Conservation (phyloP, 2,797 vertebrate species). For the Champsocephalus gunnari region DNA sequence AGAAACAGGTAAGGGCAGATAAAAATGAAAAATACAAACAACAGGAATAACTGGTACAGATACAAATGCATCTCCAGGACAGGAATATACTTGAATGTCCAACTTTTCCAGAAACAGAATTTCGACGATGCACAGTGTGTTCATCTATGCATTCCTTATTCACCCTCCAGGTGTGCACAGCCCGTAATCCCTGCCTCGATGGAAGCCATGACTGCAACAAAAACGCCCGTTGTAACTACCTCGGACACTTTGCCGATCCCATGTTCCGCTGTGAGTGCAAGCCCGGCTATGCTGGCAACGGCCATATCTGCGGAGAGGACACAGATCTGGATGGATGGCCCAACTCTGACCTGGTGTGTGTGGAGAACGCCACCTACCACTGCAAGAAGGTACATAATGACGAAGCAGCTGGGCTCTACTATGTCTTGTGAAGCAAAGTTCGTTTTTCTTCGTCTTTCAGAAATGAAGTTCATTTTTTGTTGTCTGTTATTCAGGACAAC, state of each 20-base stretch:
- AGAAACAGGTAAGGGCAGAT: conserved; percentile 90
- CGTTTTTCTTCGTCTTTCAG: neutral
- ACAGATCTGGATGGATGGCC: conserved; percentile 98
- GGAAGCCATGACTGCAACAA: conserved; percentile 97
- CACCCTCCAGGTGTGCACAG: conserved; percentile 90
- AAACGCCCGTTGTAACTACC: conserved; percentile 97
- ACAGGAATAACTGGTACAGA: neutral
- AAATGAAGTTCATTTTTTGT: neutral
- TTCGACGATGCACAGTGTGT: conserved; percentile 8
- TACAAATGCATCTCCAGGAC: neutral
- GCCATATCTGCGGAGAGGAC: conserved; percentile 98
- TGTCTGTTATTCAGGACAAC: conserved; percentile 88
- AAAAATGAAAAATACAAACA: neutral
- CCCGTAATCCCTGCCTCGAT: conserved; percentile 95
- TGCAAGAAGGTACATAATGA: conserved; percentile 92
- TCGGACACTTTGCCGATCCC: conserved; percentile 95
- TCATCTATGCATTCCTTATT: conserved; percentile 1
- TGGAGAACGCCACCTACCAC: conserved; percentile 97
- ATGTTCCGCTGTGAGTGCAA: conserved; percentile 98
- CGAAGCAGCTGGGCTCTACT: neutral
- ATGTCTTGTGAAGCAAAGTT: neutral
- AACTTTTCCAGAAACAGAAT: conserved; percentile 29
- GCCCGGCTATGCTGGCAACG: conserved; percentile 96
- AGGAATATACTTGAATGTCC: conserved; percentile 13
- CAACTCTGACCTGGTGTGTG: conserved; percentile 93